phyloP scores from a whole-genome alignment of 2,797 vertebrate genomes.

The Microctenopoma steveboyesi region DNA sequence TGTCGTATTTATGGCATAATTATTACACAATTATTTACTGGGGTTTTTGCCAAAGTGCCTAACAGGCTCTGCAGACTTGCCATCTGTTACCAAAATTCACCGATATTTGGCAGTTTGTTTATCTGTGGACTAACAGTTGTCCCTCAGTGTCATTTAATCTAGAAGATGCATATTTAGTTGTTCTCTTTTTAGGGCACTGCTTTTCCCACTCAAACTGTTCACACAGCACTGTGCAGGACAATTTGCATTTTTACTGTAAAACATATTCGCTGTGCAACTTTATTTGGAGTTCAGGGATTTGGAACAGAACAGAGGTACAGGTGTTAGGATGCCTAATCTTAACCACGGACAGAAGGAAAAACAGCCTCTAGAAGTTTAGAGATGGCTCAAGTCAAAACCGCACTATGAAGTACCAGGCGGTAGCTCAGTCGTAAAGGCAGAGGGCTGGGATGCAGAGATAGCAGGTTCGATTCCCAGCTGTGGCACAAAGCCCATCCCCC shows the following conservation, averaged over 20 bases:
- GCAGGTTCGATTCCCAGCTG: too few relatives aligned
- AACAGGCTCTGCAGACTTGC: constrained; percentile 16
- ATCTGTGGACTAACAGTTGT: neutral
- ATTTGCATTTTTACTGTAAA: neutral
- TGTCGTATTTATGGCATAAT: neutral
- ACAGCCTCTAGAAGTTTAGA: neutral
- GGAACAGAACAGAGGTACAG: neutral
- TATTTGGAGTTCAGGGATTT: constrained; percentile 2
- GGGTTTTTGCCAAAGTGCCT: constrained; percentile 11
- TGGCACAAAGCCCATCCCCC: too few relatives aligned
- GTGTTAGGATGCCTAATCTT: constrained; percentile 4
- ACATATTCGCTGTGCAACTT: constrained; percentile 3
- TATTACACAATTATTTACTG: neutral
- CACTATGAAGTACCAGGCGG: constrained; percentile 1
- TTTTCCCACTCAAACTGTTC: neutral
- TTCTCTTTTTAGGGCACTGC: neutral
- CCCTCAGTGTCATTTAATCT: neutral
- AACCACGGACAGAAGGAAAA: neutral
- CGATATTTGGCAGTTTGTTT: constrained; percentile 4
- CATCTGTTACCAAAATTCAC: constrained; percentile 45
- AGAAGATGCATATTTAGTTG: neutral
- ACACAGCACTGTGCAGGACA: neutral
- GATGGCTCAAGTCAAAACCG: constrained; percentile 9
- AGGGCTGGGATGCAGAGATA: too few relatives aligned
- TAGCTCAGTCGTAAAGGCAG: too few relatives aligned